These are phyloP conservation scores for Dryobotodes eremita DNA, from an alignment of 2,888 invertebrate species.

Conservation along the genomic window DNA sequence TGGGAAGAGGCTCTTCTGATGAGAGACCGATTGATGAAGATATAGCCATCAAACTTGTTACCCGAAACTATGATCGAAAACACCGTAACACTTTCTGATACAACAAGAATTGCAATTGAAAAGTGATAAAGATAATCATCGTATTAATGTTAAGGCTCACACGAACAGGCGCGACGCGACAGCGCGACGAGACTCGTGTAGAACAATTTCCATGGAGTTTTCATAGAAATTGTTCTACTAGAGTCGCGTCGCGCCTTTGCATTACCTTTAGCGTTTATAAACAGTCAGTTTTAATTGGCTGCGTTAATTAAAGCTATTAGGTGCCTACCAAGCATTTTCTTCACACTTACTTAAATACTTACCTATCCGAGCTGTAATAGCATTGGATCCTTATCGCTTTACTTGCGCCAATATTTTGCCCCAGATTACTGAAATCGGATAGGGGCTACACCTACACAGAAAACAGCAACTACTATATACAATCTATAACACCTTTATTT, in stretches of 20 bases:
- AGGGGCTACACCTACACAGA: not conserved
- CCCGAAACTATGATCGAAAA: not conserved
- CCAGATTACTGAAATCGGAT: slow-evolving; percentile 41
- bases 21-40: not conserved
- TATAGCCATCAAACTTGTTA: not conserved
- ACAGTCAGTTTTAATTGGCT: slow-evolving; percentile 41
- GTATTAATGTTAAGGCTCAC: not conserved
- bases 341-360: slow-evolving; percentile 87
- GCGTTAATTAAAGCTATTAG: slow-evolving; percentile 81
- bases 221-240: too few species aligned
- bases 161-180: too few species aligned
- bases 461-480: not conserved
- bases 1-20: too few species aligned
- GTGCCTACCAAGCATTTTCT: slow-evolving; percentile 90
- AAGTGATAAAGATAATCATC: not conserved
- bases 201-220: too few species aligned
- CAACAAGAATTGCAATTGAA: slow-evolving; percentile 6
- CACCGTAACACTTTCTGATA: not conserved
- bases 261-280: slow-evolving; percentile 1
- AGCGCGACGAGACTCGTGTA: too few species aligned
- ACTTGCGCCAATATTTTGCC: slow-evolving; percentile 52
- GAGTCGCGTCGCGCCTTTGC: too few species aligned
- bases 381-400: slow-evolving; percentile 79
- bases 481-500: not conserved
- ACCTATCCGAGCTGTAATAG: slow-evolving; percentile 85